Base-by-base conservation (phyloP, 2,888 invertebrate species). In the Lysandra bellargus region DNA sequence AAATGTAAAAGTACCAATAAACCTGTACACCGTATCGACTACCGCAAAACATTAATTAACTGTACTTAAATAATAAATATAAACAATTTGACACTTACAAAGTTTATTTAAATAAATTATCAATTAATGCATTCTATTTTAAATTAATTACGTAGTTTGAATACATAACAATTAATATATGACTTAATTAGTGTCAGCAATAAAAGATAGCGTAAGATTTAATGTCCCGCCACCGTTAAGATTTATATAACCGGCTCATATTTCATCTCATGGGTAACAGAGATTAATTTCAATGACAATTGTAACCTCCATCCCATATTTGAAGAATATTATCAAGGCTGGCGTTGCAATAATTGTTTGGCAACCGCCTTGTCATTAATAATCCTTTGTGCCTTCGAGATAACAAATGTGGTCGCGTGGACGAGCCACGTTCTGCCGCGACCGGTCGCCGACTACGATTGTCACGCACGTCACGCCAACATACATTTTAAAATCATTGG, bases 271-370 rank as follows among this genome's bases (percentile, higher is more conserved):
- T 33, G 69, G 69, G 69, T 69, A 33, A 69, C 33, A 37, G 4
- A 33, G 69, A 69, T 69, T 69, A 37, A 69, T 69, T 69, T 69
- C 69, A 69, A 69, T 69, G 4, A 33, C 69, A 69, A 69, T 69
- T 69, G 69, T 69, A 69, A 69, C 69, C 69, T 69, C 69, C 33
- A 37, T 33, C 1, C 69, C 33, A 69, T 69, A 69, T 69, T 69
- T 69, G 69, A 69, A 69, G 69, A 69, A 69, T 69, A 69, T 69
- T 17, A 33, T 69, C 69, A 69, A 69, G 69, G 69, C 69, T 69
- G 69, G 5, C 69, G 4, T 69, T 69, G 69, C 69, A 33, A 69
- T 69, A 12, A 69, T 69, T 37, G 69, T 69, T 69, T 69, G 69
- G 69, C 33, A 69, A 69, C 33, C 33, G 37, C 14, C 33, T 37